A percentile compares a stretch with the other conserved stretches of the same genome.
These are phyloP conservation scores for Oryzias melastigma DNA, from an alignment of 2,113 vertebrate genomes.

Conservation along the genomic window DNA sequence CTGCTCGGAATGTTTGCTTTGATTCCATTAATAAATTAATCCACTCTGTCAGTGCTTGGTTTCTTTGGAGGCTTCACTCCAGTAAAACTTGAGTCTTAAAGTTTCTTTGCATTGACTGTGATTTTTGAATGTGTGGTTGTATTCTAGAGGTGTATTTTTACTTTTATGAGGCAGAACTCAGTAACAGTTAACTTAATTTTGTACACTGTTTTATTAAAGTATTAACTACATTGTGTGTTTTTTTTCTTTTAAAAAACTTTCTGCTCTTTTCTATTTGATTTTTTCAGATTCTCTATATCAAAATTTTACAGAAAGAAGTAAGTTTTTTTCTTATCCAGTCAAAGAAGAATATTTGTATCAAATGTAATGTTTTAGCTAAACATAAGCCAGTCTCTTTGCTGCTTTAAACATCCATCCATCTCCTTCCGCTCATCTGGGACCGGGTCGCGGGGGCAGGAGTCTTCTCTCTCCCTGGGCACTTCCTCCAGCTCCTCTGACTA, in stretches of 20 bases:
- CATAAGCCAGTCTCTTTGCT: too few relatives aligned
- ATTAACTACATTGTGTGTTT: slow-evolving; percentile 32
- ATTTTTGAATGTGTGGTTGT: neutral
- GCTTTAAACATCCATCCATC: too few relatives aligned
- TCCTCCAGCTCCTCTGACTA: too few relatives aligned
- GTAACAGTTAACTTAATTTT: slow-evolving; percentile 36
- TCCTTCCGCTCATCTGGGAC: too few relatives aligned
- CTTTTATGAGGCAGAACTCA: slow-evolving; percentile 1
- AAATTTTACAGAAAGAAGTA: too few relatives aligned
- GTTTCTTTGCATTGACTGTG: slow-evolving; percentile 11
- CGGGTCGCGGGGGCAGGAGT: too few relatives aligned
- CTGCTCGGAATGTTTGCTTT: slow-evolving; percentile 7
- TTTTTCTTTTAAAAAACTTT: fast-evolving
- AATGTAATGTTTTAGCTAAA: too few relatives aligned
- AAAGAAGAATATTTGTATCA: too few relatives aligned
- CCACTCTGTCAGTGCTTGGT: neutral
- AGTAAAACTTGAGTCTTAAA: slow-evolving; percentile 9
- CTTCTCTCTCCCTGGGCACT: too few relatives aligned
- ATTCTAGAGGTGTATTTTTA: neutral
- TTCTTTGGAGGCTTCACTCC: slow-evolving; percentile 5
- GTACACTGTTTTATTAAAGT: slow-evolving; percentile 58
- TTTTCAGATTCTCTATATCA: too few relatives aligned
- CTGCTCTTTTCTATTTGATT: neutral
- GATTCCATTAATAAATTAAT: slow-evolving; percentile 8
- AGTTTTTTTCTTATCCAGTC: too few relatives aligned